A percentile compares a stretch with the other conserved stretches of the same genome.
phyloP scores from a whole-genome alignment of 2,113 vertebrate genomes.

The Rostratula benghalensis region DNA sequence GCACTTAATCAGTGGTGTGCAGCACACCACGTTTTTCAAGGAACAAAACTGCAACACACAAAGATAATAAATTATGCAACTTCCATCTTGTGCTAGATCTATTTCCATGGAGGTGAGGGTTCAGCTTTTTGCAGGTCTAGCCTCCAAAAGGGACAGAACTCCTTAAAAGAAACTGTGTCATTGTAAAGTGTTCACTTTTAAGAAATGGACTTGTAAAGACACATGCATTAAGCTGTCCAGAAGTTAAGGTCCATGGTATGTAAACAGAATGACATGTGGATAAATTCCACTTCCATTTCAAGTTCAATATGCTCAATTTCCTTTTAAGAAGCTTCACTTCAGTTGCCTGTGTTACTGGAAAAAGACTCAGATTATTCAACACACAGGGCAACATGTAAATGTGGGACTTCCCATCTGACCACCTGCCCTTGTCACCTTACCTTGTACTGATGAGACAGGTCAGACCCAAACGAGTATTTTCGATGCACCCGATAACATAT shows the following conservation, averaged over 20 bases:
- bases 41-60: not conserved
- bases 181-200: not conserved
- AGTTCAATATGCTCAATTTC: not conserved
- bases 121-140: not conserved
- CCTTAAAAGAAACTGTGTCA: not conserved
- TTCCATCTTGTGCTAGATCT: not conserved
- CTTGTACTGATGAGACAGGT: not conserved
- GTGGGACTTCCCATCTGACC: not conserved
- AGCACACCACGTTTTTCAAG: not conserved
- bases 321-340: not conserved
- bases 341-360: not conserved
- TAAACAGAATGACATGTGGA: not conserved
- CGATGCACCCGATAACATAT: not conserved
- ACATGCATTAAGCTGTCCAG: not conserved
- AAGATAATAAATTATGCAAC: not conserved
- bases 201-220: not conserved
- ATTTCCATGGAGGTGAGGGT: not conserved
- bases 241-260: not conserved
- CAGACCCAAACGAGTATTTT: not conserved
- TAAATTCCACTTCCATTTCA: not conserved
- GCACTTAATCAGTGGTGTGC: not conserved
- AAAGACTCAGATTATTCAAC: not conserved
- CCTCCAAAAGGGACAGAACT: not conserved
- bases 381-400: fast-evolving
- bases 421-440: not conserved